Evolutionary conservation across 1,140 invertebrate species (phyloP), one percentile per base, ranked within the genome.

Genomic region (Orchestia grillus): DNA sequence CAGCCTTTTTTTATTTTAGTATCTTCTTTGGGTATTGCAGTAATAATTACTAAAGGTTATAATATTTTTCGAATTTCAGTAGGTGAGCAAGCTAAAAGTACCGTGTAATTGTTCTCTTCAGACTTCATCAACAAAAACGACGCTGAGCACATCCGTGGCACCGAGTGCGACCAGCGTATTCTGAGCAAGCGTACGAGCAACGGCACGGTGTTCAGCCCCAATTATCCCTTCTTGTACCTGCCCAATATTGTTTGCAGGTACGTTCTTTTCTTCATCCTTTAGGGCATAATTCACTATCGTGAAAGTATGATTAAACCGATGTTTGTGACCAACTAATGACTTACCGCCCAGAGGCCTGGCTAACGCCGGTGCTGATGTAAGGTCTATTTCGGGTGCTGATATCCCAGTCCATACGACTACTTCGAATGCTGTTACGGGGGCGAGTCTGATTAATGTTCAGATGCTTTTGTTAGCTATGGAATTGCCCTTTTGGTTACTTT

Each of bases 161-260:
- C 99, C 97, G 99, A 99, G 98, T 99, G 99, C 98, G 99, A 99
- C 98, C 99, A 99, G 97, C 99, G 99, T 97, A 99, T 99, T 97
- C 98, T 99, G 97, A 99, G 99, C 97, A 98, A 98, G 98, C 99
- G 99, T 97, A 98, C 99, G 97, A 99, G 99, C 91, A 98, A 98
- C 97, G 99, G 99, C 97, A 98, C 98, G 97, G 99, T 99, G 96
- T 99, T 98, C 97, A 99, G 99, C 97, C 99, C 99, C 96, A 99
- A 99, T 98, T 99, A 99, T 98, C 99, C 99, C 97, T 99, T 98
- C 97, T 98, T 98, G 94, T 99, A 99, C 98, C 98, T 99, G 97
- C 98, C 98, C 97, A 99, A 99, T 98, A 98, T 99, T 97, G 99
- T 99, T 96, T 99, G 99, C 98, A 98, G 98, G 92, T 94, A 40